Conservation (phyloP, 2,113 vertebrate species). For the Rynchops niger region DNA sequence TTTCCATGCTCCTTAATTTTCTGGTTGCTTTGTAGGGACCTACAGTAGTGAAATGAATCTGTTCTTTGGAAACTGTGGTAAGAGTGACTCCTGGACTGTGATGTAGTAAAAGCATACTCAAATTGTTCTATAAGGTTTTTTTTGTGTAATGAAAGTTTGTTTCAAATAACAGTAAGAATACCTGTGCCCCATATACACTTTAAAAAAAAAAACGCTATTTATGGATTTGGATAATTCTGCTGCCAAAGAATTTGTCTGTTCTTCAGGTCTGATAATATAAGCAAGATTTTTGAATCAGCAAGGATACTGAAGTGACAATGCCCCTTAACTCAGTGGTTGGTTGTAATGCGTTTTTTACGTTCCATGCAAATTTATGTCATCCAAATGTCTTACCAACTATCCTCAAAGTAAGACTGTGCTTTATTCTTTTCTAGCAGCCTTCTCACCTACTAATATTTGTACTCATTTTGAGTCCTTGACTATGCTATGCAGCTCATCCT, state of each 20-base stretch:
- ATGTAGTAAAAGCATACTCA: neutral
- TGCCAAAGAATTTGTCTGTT: neutral
- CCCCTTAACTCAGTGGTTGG: neutral
- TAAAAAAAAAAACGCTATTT: neutral
- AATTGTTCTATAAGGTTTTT: neutral
- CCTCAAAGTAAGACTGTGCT: neutral
- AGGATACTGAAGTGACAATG: neutral
- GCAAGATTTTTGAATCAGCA: neutral
- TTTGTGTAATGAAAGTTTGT: neutral
- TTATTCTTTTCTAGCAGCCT: neutral
- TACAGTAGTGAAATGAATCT: neutral
- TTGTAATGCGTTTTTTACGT: neutral
- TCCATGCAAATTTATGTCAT: neutral
- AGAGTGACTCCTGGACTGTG: neutral
- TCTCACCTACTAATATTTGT: neutral
- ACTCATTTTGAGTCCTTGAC: neutral
- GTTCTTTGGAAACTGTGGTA: neutral
- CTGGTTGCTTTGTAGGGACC: neutral
- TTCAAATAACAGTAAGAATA: neutral
- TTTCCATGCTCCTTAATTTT: neutral
- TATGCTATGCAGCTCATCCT: neutral
- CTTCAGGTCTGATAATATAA: neutral
- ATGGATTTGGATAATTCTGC: neutral
- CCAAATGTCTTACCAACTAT: neutral
- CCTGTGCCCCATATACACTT: too few species aligned